Conservation (phyloP, 2,113 vertebrate genomes). For the Pristiophorus japonicus region DNA sequence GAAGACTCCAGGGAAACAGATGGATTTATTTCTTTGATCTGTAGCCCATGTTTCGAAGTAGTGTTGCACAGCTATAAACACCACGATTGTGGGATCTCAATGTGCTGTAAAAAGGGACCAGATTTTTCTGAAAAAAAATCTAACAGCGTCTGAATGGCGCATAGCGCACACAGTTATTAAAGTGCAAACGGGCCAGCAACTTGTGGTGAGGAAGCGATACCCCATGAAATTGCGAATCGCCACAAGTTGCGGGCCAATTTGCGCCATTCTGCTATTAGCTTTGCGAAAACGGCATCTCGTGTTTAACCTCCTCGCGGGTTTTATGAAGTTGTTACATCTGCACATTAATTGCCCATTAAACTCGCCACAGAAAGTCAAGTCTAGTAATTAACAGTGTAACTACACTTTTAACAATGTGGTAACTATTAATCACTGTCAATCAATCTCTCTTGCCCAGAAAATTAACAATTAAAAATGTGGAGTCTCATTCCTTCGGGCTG, state of each 20-base stretch:
- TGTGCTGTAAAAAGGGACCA: no score
- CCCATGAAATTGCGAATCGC: background rate
- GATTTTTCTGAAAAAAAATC: background rate
- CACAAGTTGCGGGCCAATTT: background rate
- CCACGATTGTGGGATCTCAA: background rate
- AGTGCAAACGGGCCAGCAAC: no score
- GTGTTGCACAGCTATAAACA: background rate
- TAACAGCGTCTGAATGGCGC: background rate
- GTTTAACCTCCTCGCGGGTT: no score
- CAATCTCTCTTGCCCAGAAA: background rate
- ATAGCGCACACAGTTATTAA: background rate
- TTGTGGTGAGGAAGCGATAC: background rate
- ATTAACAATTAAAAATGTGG: background rate
- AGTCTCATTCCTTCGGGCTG: background rate
- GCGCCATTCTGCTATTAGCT: background rate
- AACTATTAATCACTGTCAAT: background rate
- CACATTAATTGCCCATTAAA: background rate
- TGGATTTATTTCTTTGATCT: background rate
- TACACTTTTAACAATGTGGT: background rate
- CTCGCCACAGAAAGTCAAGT: background rate
- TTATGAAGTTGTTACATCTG: background rate
- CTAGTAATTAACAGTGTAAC: background rate
- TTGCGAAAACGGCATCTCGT: background rate
- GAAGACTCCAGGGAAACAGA: background rate
- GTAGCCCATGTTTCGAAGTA: background rate